These are phyloP conservation scores for Lucilia cuprina DNA, from an alignment of 1,140 invertebrate genomes.

Conservation along the genomic window DNA sequence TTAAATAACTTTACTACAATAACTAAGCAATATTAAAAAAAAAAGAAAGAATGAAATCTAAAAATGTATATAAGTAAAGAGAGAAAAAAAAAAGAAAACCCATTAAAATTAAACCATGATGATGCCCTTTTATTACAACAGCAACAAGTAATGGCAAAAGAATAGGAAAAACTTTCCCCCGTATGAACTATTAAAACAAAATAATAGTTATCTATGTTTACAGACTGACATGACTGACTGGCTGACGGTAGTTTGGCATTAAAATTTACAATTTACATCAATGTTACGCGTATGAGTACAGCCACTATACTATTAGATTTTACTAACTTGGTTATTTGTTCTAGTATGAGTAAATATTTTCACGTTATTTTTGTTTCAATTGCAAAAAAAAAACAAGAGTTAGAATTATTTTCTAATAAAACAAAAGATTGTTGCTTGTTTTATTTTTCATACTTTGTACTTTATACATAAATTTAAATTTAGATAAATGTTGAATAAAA, in stretches of 20 bases:
- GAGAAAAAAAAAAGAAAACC: not conserved
- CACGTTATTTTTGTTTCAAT: not conserved
- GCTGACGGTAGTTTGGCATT: not conserved
- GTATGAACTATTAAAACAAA: not conserved
- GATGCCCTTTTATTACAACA: not conserved
- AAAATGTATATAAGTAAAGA: not conserved
- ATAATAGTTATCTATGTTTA: not conserved
- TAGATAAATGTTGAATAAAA: not conserved
- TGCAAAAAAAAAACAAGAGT: not conserved
- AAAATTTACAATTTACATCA: too few species aligned
- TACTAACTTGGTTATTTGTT: too few species aligned
- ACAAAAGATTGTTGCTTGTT: not conserved
- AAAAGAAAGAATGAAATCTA: not conserved
- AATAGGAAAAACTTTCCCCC: not conserved
- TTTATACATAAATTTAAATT: too few species aligned
- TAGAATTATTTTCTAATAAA: slow-evolving; percentile 5
- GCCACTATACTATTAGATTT: too few species aligned
- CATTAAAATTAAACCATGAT: not conserved
- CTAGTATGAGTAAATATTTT: not conserved
- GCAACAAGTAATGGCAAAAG: not conserved
- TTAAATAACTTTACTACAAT: not conserved
- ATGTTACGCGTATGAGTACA: too few species aligned
- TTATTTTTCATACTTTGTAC: too few species aligned
- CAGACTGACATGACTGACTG: too few species aligned
- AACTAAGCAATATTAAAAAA: not conserved